Evolutionary conservation across 1,140 invertebrate species (phyloP).

Genomic region (Philaenus spumarius): DNA sequence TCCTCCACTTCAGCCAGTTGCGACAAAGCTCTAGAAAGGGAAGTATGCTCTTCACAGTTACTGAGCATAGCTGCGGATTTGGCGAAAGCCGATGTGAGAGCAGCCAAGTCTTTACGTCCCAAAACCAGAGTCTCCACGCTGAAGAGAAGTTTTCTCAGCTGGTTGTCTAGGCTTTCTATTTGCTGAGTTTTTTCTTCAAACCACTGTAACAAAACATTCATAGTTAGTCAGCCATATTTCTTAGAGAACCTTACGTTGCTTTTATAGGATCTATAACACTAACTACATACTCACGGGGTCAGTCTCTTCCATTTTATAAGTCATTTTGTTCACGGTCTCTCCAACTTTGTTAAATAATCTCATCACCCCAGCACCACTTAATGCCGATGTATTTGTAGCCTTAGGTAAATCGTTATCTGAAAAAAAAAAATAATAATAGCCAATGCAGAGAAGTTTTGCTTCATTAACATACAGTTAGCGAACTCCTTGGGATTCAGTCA

Average conservation of each 20-base stretch:
- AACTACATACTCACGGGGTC: slow-evolving; percentile 78
- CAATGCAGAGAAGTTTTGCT: too few species aligned
- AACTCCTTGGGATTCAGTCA: too few species aligned
- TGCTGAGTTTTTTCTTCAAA: slow-evolving; percentile 94
- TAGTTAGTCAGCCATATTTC: slow-evolving; percentile 9
- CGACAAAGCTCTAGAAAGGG: slow-evolving; percentile 84
- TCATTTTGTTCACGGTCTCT: slow-evolving; percentile 97
- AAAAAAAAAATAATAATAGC: slow-evolving; percentile 22
- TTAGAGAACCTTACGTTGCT: neutral
- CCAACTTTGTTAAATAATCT: slow-evolving; percentile 94
- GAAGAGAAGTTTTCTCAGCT: slow-evolving; percentile 79
- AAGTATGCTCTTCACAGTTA: slow-evolving; percentile 92
- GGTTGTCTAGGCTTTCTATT: slow-evolving; percentile 85
- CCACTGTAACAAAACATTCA: slow-evolving; percentile 82
- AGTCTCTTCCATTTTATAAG: slow-evolving; percentile 98
- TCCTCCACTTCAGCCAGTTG: slow-evolving; percentile 90
- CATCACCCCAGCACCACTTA: slow-evolving; percentile 93
- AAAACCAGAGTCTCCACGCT: slow-evolving; percentile 83
- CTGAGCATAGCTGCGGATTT: slow-evolving; percentile 88
- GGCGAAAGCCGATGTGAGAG: slow-evolving; percentile 70
- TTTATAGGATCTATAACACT: too few species aligned
- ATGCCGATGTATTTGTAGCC: slow-evolving; percentile 90
- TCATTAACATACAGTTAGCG: too few species aligned
- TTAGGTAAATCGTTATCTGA: slow-evolving; percentile 87
- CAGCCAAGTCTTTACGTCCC: slow-evolving; percentile 80